Evolutionary conservation across 2,113 vertebrate species (phyloP).

Genomic region (Rhagologus leucostigma): DNA sequence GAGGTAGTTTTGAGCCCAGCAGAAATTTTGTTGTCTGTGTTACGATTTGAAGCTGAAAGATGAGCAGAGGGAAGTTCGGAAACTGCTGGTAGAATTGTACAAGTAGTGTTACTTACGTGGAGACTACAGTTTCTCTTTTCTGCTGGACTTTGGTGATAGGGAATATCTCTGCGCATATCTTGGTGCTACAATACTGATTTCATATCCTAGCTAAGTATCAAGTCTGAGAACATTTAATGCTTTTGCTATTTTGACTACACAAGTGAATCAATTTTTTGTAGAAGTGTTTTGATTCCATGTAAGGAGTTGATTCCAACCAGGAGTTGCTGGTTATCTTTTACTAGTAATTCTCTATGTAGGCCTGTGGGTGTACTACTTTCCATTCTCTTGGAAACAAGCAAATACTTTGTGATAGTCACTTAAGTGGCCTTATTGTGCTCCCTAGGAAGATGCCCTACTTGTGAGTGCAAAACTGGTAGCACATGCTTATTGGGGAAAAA

Average conservation of each 20-base stretch:
- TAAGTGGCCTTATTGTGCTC: conserved; percentile 13
- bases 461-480: not conserved
- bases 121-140: not conserved
- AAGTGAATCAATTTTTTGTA: not conserved
- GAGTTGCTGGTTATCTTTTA: not conserved
- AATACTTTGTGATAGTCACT: conserved; percentile 13
- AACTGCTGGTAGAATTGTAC: not conserved
- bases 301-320: no score
- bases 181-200: not conserved
- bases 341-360: not conserved
- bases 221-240: not conserved
- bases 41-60: not conserved
- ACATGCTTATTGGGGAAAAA: not conserved
- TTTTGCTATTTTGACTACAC: not conserved
- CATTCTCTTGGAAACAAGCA: not conserved
- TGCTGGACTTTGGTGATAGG: not conserved
- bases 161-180: not conserved
- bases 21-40: not conserved
- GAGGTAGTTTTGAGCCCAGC: not conserved
- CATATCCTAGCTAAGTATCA: not conserved
- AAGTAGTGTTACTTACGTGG: not conserved
- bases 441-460: conserved; percentile 15
- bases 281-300: not conserved
- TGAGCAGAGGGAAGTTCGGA: not conserved
- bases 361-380: not conserved